Evolutionary conservation across 53 echinoderm and acorn worm genomes (phyloP), one percentile per base, ranked within the genome.

Genomic region (Astropecten irregularis): DNA sequence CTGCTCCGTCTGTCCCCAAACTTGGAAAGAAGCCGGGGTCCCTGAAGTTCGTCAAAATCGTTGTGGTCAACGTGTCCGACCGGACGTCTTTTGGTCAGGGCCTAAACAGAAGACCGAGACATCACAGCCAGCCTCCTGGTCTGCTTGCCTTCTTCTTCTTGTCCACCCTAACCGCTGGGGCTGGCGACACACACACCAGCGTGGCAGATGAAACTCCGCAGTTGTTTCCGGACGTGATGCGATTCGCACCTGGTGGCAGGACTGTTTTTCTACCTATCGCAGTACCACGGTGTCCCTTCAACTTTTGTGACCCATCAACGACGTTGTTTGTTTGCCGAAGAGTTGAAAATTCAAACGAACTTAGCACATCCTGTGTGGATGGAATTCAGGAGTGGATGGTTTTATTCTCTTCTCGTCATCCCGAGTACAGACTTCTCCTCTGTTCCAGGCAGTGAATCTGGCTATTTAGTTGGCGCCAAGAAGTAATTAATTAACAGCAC

Each of bases 181-280:
- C 4, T 68, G 6, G 42, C 42, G 42, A 11, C 42, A 27, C n/a
- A 44, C 8, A n/a, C 54, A n/a, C n/a, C n/a, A n/a, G 22, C 4
- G 16, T n/a, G 54, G 18, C 23, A 62, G 62, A 39, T 60, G 56
- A 74, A 61, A 61, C 61, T 62, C 34, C 49, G 29, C 46, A 68
- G 79, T 56, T 36, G 61, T 79, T 61, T 60, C 62, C 60, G 79
- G 79, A 46, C 61, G 32, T 32, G 62, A 79, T 79, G 79, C 18
- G 47, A 61, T 79, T 79, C 31, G 46, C 79, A 79, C 79, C 42
- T 79, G 79, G 79, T 14, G 7, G 46, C 36, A 34, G 66, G 66
- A 19, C 20, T 66, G 42, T 42, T 42, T 42, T 42, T 42, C 42
- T 42, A 6, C 11, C 42, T 42, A 19, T 7, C 33, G 30, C 35